Percentiles rank a stretch among this genome's conserved stretches.
These are phyloP conservation scores for Nymphalis polychloros DNA, from an alignment of 2,888 invertebrate species.

Conservation along the genomic window DNA sequence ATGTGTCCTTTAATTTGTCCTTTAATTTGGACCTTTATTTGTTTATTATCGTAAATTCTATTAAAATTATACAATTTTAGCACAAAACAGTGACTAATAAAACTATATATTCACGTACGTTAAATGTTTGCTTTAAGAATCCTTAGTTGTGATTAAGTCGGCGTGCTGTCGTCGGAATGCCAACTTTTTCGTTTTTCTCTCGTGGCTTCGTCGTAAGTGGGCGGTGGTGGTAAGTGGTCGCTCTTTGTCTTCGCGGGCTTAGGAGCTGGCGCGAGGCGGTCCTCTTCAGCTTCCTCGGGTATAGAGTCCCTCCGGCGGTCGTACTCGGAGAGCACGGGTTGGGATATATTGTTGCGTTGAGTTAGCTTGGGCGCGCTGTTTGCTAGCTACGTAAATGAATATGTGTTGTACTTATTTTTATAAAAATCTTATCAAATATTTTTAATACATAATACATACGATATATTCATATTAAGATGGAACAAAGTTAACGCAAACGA, in stretches of 20 bases:
- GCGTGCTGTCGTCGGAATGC: conserved; percentile 77
- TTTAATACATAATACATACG: no score
- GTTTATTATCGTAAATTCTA: no score
- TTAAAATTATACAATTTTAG: no score
- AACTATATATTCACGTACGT: no score
- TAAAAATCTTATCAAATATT: neutral
- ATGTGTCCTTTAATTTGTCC: no score
- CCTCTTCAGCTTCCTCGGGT: conserved; percentile 82
- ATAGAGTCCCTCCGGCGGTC: conserved; percentile 83
- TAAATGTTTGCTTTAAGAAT: neutral
- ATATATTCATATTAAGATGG: no score
- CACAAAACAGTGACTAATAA: no score
- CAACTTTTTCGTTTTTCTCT: conserved; percentile 76
- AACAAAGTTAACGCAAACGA: no score
- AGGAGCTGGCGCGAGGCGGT: conserved; percentile 56
- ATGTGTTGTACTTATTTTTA: neutral
- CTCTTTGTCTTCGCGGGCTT: conserved; percentile 66
- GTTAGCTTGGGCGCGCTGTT: conserved; percentile 84
- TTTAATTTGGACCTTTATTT: no score
- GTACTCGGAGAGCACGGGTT: conserved; percentile 82
- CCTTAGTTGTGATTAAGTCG: conserved; percentile 54
- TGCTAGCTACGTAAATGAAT: conserved; percentile 66
- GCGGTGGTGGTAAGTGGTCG: conserved; percentile 66
- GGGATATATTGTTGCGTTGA: conserved; percentile 83
- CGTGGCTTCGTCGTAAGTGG: conserved; percentile 70